Evolutionary conservation across 2,797 vertebrate genomes (phyloP), one percentile per base, ranked within the genome.

Genomic region (Macropodus opercularis): DNA sequence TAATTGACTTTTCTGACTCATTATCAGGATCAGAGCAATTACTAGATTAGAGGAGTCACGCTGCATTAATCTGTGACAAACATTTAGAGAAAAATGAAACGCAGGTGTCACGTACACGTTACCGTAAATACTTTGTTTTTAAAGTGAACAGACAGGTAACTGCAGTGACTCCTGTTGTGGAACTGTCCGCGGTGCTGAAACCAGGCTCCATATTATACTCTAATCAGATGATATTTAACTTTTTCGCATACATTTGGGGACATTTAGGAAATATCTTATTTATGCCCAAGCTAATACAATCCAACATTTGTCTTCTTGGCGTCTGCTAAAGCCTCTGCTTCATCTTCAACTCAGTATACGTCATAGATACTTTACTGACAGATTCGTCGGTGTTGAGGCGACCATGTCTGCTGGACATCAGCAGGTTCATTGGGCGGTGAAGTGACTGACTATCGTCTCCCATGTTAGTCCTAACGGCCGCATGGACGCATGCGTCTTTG

Each of bases 101-200:
- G 5, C 29, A 48, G 5, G 6, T 14, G 21, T 0, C 11, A 4
- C 19, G n/a, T 19, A 7, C 8, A 22, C 23, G 5, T 24, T 38
- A 1, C 13, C 4, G 2, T 9, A 31, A 31, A 31, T 9, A 15
- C 6, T 1, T 44, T 6, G 4, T 8, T 67, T 49, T 43, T 3
- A 17, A 5, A 10, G 0, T 8, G 13, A 24, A n/a, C 15, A 44
- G 42, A 84, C 87, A 88, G 82, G 82, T 89, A 11, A 72, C 50
- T 55, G 31, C 48, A 47, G 41, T 61, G 50, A 52, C 52, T 32
- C 69, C 38, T 79, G 63, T 19, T 23, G 40, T 0, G 71, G 89
- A 90, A 78, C 90, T 92, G 81, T 91, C 91, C 91, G 19, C 84
- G 90, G 90, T 91, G 76, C 91, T 92, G 90, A 92, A 91, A 58